Percentiles rank a stretch among this genome's conserved stretches.
phyloP scores from a whole-genome alignment of 1,140 invertebrate genomes.

The Yoshiicerus persimilis region DNA sequence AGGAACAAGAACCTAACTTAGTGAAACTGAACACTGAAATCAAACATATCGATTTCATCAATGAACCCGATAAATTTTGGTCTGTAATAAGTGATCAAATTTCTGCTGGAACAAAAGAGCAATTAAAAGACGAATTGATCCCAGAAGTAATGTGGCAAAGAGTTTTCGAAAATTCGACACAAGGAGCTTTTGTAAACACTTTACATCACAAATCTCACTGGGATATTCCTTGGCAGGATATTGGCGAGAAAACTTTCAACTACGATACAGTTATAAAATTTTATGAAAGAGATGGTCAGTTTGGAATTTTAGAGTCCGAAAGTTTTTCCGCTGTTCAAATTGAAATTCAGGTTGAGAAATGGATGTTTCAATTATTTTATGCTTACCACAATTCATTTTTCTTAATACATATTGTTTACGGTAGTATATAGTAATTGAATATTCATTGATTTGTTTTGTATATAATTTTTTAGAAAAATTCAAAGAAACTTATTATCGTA shows the following conservation, averaged over 20 bases:
- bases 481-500: constrained; percentile 14
- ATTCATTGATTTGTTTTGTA: too few species aligned
- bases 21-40: neutral
- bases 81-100: neutral
- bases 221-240: constrained; percentile 24
- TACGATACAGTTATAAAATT: neutral
- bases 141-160: constrained; percentile 19
- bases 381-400: too few species aligned
- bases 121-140: constrained; percentile 23
- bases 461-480: neutral
- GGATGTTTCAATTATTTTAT: neutral
- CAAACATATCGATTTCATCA: neutral
- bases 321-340: constrained; percentile 14
- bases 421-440: too few species aligned
- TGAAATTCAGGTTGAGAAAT: constrained; percentile 13
- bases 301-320: neutral
- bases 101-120: neutral
- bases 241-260: constrained; percentile 28
- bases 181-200: constrained; percentile 32
- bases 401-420: too few species aligned
- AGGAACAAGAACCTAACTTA: neutral
- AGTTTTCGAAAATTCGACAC: constrained; percentile 29
- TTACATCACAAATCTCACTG: neutral
- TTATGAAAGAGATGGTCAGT: constrained; percentile 5
- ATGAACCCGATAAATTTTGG: neutral